phyloP scores from a whole-genome alignment of 35 echinoderm and acorn worm genomes.

The Apostichopus californicus region DNA sequence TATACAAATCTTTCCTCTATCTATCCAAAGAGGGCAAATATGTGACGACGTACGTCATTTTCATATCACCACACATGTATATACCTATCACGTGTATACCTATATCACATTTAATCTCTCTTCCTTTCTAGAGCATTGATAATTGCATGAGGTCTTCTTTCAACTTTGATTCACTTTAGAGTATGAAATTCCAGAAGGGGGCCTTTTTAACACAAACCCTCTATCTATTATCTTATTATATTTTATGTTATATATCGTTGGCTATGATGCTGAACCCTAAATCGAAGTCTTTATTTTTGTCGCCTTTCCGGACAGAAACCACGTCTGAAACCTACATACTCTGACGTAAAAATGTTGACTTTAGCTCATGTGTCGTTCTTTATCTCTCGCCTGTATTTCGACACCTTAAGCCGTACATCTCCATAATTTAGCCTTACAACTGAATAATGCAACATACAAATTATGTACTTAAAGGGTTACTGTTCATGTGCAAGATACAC shows the following conservation, averaged over 20 bases:
- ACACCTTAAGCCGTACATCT: neutral
- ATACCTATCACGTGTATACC: neutral
- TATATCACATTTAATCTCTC: no score
- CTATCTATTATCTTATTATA: neutral
- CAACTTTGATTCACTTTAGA: neutral
- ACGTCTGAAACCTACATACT: neutral
- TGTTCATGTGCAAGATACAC: neutral
- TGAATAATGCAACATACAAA: neutral
- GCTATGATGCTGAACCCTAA: neutral
- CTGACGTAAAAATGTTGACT: neutral
- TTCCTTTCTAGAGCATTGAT: neutral
- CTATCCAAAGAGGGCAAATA: neutral
- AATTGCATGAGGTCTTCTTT: neutral
- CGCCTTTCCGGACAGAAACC: neutral
- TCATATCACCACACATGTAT: neutral
- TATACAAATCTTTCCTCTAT: neutral
- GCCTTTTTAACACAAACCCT: neutral
- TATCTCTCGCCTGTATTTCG: neutral
- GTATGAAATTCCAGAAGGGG: neutral
- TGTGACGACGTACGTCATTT: neutral
- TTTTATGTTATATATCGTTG: neutral
- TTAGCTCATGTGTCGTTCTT: neutral
- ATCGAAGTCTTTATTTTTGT: neutral
- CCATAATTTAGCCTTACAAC: neutral
- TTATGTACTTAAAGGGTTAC: no score